These are phyloP conservation scores for Apotomis betuletana DNA, from an alignment of 2,888 invertebrate genomes.

Conservation along the genomic window DNA sequence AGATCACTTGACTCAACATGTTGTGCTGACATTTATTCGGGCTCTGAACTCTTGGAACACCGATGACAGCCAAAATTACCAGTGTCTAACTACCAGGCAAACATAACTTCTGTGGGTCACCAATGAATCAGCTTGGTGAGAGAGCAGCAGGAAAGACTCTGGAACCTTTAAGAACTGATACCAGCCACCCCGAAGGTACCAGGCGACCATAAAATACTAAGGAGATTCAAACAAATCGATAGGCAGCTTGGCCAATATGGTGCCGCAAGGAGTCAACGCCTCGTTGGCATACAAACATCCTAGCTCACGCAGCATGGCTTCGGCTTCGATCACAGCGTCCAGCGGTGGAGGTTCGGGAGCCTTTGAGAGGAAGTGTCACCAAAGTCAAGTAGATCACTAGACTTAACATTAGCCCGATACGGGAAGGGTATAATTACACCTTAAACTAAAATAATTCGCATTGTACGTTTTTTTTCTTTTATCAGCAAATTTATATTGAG, in stretches of 20 bases:
- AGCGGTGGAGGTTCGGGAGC: conserved; percentile 98
- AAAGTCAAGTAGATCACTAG: no score
- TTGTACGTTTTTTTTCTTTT: no score
- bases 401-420: no score
- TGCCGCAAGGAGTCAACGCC: conserved; percentile 96
- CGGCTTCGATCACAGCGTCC: conserved; percentile 99
- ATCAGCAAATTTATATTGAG: no score
- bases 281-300: conserved; percentile 94
- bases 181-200: conserved; percentile 63
- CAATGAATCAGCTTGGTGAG: conserved; percentile 89
- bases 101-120: background rate
- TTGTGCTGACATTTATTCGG: no score
- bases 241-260: conserved; percentile 96
- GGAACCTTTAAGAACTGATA: no score
- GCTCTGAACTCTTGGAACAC: no score
- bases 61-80: no score
- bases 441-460: no score
- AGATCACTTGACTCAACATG: no score
- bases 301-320: conserved; percentile 92
- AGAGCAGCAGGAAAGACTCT: no score
- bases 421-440: no score
- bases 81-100: background rate
- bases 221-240: conserved; percentile 78
- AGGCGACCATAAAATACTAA: background rate
- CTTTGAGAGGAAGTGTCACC: conserved; percentile 93